Evolutionary conservation across 2,113 vertebrate species (phyloP), one percentile per base, ranked within the genome.

Genomic region (Nestor notabilis): DNA sequence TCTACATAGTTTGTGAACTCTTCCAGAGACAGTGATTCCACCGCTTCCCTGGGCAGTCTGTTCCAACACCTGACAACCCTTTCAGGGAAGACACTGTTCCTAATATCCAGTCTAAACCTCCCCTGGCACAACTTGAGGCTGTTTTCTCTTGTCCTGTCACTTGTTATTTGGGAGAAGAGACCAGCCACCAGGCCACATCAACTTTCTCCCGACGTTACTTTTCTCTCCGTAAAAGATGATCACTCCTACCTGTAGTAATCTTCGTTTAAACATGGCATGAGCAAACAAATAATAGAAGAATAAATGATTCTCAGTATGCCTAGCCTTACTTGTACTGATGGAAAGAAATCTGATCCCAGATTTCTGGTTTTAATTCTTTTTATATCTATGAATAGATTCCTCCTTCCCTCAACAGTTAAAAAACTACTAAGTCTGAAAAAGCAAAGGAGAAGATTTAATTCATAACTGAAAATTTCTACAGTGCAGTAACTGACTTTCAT

Each of bases 171-270:
- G 56, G 13, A 58, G 56, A 58, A 58, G 56, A 35, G 56, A 58
- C 33, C 9, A 58, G 56, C 13, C 33, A 58, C 56, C 56, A 58
- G 56, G 35, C 21, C 18, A 66, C 14, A 64, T 63, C 5, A 41
- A 33, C 11, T 31, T 43, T 10, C 6, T 1, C 10, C 8, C 11
- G 9, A 11, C 11, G 18, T 37, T 63, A 53, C 43, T 72, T 65
- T 31, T 49, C 16, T 69, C 12, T 35, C 31, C 4, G 4, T 31
- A 83, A 50, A 4, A 64, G 0, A 0, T 14, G 2, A 35, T 69
- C 21, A 41, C 8, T 41, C 33, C 15, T 33, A 83, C 41, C 18
- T 58, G 4, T 21, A 86, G 44, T 8, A 37, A 44, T 35, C 35
- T 58, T 63, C 6, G 50, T 55, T 76, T 77, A 89, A 70, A 79